Conservation (phyloP, 2,113 vertebrate species). For the Lepus europaeus region DNA sequence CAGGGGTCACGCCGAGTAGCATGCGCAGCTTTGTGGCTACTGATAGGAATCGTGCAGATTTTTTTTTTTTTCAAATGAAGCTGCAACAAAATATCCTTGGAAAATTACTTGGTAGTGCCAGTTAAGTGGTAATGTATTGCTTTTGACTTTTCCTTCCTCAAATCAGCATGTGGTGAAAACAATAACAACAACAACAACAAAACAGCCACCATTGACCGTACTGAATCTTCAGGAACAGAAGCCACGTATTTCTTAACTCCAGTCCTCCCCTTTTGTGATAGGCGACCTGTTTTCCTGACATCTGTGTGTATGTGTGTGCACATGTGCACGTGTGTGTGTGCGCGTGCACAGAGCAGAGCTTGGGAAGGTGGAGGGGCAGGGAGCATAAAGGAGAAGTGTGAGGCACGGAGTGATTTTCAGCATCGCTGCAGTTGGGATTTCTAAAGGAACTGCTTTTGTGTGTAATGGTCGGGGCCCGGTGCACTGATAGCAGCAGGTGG, state of each 20-base stretch:
- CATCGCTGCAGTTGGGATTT: neutral
- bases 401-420: neutral
- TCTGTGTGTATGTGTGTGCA: neutral
- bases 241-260: neutral
- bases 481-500: neutral
- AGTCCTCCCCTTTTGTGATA: too few species aligned
- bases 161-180: neutral
- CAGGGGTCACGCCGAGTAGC: neutral
- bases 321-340: too few species aligned
- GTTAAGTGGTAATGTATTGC: neutral
- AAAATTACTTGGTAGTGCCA: neutral
- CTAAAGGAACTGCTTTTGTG: neutral
- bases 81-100: neutral
- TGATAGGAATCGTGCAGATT: neutral
- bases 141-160: neutral
- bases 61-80: neutral
- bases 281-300: neutral
- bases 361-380: neutral
- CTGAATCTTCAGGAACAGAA: neutral
- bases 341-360: neutral
- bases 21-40: neutral
- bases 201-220: neutral
- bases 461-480: neutral
- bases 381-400: neutral
- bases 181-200: conserved; percentile 4